A percentile compares a stretch with the other conserved stretches of the same genome.
Conservation (phyloP, 2,797 vertebrate genomes). For the Lutjanus campechanus region DNA sequence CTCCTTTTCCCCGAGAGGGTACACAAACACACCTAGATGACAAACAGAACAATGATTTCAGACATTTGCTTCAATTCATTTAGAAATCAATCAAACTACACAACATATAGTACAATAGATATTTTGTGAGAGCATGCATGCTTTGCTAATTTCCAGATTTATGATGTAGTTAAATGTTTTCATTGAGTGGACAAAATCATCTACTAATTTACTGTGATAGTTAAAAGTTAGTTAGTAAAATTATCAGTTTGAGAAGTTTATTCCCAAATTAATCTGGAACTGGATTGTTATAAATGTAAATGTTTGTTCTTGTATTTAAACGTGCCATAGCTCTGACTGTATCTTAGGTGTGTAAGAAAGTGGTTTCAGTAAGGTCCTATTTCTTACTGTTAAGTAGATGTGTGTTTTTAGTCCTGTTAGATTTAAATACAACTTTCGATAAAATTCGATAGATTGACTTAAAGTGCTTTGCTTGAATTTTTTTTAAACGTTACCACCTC, state of each 20-base stretch:
- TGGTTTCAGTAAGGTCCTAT: neutral
- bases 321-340: no score
- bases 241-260: no score
- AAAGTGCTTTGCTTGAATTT: no score
- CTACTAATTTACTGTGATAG: neutral
- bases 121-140: no score
- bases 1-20: slow-evolving; percentile 94
- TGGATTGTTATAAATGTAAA: no score
- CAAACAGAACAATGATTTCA: slow-evolving; percentile 7
- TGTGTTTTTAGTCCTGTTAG: neutral
- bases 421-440: neutral
- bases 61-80: neutral
- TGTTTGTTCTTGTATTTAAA: no score
- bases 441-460: neutral
- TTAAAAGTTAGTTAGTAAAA: no score
- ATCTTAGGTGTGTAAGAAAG: neutral
- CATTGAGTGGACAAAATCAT: neutral
- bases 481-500: neutral
- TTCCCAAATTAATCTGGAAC: no score
- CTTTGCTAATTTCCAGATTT: neutral
- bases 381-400: neutral
- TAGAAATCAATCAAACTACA: neutral
- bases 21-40: slow-evolving; percentile 93
- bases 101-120: neutral
- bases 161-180: neutral